These are phyloP conservation scores for Caenorhabditis zanzibari DNA, from an alignment of 2,888 invertebrate genomes.

Conservation along the genomic window DNA sequence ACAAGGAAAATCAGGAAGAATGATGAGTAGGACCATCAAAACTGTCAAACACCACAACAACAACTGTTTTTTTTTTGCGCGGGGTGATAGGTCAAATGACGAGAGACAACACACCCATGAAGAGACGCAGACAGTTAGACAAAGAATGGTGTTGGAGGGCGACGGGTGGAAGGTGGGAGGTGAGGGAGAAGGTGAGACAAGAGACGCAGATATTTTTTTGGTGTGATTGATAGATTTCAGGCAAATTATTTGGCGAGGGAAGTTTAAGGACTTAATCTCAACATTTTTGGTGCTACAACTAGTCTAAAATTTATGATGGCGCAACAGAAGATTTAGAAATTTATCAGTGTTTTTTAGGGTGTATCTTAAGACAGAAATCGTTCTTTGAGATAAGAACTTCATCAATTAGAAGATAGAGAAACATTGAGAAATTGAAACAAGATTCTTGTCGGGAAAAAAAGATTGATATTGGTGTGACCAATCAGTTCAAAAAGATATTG, in stretches of 20 bases:
- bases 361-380: neutral
- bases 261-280: too few species aligned
- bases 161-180: neutral
- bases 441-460: neutral
- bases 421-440: neutral
- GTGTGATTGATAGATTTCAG: too few species aligned
- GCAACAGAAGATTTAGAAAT: too few species aligned
- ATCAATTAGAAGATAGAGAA: neutral
- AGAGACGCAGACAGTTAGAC: conserved; percentile 3
- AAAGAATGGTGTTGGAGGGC: neutral
- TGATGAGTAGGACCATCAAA: neutral
- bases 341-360: too few species aligned
- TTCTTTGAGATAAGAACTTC: neutral
- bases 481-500: conserved; percentile 35
- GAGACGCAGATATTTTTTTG: too few species aligned
- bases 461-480: conserved; percentile 1
- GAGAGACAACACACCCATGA: conserved; percentile 2
- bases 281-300: too few species aligned
- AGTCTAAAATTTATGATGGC: too few species aligned
- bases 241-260: too few species aligned
- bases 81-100: neutral
- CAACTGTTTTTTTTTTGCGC: neutral
- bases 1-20: neutral
- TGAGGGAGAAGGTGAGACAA: neutral
- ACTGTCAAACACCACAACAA: conserved; percentile 4